Base-by-base conservation (phyloP, 2,888 invertebrate species). In the Ichneumoninae sp. region DNA sequence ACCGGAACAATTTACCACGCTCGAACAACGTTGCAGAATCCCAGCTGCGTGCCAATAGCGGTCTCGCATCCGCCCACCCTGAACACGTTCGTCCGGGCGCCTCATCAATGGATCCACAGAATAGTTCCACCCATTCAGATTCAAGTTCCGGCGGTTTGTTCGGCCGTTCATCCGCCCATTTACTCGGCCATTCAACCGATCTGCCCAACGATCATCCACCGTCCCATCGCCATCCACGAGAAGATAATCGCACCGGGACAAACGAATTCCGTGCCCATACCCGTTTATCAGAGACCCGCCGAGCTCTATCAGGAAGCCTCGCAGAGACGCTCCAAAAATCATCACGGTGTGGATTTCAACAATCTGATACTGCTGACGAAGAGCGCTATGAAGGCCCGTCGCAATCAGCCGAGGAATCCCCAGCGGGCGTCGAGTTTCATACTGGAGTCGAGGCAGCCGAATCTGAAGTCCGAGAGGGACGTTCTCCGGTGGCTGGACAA, bases 281-380 rank as follows among this genome's bases (percentile, higher is more conserved):
- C 93, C 0, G 91, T 93, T 1, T 93, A 93, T 50, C 93, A 93
- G 54, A 89, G 91, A 33, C 91, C 92, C 0, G 83, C 88, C 0
- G 93, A 93, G 69, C 68, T 91, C 5, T 90, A 91, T 26, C 90
- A 89, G 33, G 93, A 93, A 0, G 79, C 89, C 1, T 81, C 88
- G 0, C 87, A 88, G 6, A 91, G 91, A 26, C 87, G 91, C 0
- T 85, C 88, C 7, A 92, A 91, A 66, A 81, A 54, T 74, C 90
- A 83, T 52, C 92, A 92, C 40, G 93, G 93, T 0, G 93, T 92
- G 1, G 93, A 93, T 81, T 93, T 92, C 60, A 93, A 91, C 57
- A 93, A 93, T 86, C 85, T 93, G 5, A 93, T 93, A 76, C 76
- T 93, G 0, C 60, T 93, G 68, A 93, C 93, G 6, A 93, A 92